Evolutionary conservation across 2,797 vertebrate genomes (phyloP).

Genomic region (Rhinogobio ventralis): DNA sequence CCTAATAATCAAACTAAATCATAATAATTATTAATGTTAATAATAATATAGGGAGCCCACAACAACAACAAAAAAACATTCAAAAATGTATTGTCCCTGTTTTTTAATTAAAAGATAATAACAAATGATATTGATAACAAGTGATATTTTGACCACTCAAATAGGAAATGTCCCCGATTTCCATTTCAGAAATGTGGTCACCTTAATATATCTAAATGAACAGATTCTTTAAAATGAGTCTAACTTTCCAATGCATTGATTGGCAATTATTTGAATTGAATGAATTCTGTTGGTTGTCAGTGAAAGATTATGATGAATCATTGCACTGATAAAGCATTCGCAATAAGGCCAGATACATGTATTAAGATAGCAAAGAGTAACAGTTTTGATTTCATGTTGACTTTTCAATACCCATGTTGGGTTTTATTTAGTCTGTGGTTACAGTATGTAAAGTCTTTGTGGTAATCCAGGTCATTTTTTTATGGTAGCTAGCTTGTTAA

Average conservation of each 20-base stretch:
- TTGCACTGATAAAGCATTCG: not conserved
- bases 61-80: no score
- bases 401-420: not conserved
- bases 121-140: no score
- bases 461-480: not conserved
- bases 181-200: no score
- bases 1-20: no score
- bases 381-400: not conserved
- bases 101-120: no score
- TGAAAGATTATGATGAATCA: not conserved
- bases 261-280: not conserved
- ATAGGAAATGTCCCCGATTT: no score
- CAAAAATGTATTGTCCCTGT: no score
- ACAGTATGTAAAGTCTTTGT: not conserved
- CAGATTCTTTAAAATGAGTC: no score
- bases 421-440: slow-evolving; percentile 16
- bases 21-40: no score
- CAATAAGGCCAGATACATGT: not conserved
- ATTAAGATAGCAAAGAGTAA: not conserved
- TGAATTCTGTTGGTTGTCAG: not conserved
- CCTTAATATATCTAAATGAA: no score
- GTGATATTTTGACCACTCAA: no score
- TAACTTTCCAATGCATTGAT: not conserved
- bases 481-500: slow-evolving; percentile 10
- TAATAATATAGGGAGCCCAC: no score